Evolutionary conservation across 2,888 invertebrate species (phyloP), one percentile per base, ranked within the genome.

Genomic region (Cephus runcator): DNA sequence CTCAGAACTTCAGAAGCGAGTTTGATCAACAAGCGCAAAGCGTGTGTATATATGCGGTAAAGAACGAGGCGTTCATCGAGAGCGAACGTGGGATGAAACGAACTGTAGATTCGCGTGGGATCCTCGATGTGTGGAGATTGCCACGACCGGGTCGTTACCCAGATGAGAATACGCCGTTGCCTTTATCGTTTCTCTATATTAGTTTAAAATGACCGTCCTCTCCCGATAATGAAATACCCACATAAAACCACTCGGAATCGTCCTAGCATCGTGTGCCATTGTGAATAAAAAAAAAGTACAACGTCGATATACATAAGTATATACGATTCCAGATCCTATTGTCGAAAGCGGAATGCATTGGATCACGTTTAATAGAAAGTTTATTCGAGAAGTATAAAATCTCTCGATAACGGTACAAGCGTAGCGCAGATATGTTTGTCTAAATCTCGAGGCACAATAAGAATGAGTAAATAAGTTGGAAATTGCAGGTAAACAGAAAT

Each of bases 61-160:
- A 23, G 84, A 33, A 33, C 30, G 71, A 83, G 85, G 84, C 85
- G 84, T 79, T 84, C 84, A 86, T 84, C 83, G 85, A 82, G 82
- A 83, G 83, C 82, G 82, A 83, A 87, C 86, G 87, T 85, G 84
- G 85, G 86, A 81, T 80, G 85, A 79, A 77, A 79, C 69, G 75
- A 69, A 73, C 74, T 69, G 78, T 75, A 69, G 75, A 33, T 83
- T 79, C 83, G 89, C 89, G 89, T 89, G 88, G 89, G 88, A 88
- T 88, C 87, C 75, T 78, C 77, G 80, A 77, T 82, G 87, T 84
- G 85, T 86, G 84, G 77, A 82, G 79, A 79, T 74, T 83, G 81
- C 82, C 81, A 79, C 83, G 79, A 83, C 80, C 86, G 81, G 87
- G 85, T 88, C 87, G 87, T 87, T 88, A 87, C 85, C 85, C 85